phyloP scores from a whole-genome alignment of 2,888 invertebrate genomes.

The Lutraria lutraria region DNA sequence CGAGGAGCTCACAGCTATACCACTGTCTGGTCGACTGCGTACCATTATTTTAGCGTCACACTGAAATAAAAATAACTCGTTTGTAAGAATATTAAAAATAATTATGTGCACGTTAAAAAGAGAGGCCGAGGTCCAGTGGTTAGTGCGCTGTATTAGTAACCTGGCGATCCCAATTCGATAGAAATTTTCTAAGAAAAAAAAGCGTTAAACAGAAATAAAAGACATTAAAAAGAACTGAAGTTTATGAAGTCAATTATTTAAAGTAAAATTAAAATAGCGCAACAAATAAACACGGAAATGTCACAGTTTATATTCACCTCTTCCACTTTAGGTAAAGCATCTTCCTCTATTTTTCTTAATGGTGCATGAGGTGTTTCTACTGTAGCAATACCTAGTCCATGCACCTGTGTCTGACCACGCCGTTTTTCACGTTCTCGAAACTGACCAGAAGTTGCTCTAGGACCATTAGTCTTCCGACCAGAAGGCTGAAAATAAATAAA shows the following conservation, averaged over 20 bases:
- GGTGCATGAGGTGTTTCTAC: conserved; percentile 54
- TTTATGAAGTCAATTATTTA: too few relatives aligned
- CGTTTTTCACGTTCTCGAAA: conserved; percentile 62
- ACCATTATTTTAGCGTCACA: conserved; percentile 68
- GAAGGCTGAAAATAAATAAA: conserved; percentile 65
- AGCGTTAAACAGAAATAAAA: too few relatives aligned
- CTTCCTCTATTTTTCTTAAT: conserved; percentile 71
- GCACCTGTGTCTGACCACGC: conserved; percentile 69
- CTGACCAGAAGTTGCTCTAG: conserved; percentile 69
- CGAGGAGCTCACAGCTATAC: conserved; percentile 79
- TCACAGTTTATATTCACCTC: conserved; percentile 63
- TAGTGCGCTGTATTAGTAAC: too few relatives aligned
- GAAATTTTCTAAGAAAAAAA: too few relatives aligned
- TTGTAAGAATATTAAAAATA: not conserved
- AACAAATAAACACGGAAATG: too few relatives aligned
- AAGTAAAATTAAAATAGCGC: too few relatives aligned
- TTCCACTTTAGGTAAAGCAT: conserved; percentile 72
- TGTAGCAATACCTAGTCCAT: conserved; percentile 65
- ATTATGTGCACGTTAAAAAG: too few relatives aligned
- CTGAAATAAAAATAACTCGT: not conserved
- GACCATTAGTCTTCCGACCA: conserved; percentile 63
- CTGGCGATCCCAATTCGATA: too few relatives aligned
- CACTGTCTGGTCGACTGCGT: conserved; percentile 78
- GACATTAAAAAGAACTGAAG: too few relatives aligned
- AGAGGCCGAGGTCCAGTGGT: too few relatives aligned